phyloP scores from a whole-genome alignment of 2,113 vertebrate genomes.

The Rhinogobius similis region DNA sequence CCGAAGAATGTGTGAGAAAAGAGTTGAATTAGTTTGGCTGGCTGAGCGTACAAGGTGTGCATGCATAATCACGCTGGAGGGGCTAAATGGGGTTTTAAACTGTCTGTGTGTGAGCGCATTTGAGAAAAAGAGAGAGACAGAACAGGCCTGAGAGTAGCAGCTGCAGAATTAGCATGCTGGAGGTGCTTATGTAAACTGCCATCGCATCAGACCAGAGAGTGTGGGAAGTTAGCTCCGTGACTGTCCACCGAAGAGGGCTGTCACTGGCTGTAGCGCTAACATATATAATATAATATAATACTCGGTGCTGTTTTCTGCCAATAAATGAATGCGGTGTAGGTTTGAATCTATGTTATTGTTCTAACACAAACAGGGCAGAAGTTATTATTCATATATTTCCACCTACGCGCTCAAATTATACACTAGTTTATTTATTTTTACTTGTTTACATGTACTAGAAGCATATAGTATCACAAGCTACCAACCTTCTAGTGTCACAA shows the following conservation, averaged over 20 bases:
- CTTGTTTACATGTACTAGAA: no score
- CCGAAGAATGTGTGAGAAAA: conserved; percentile 40
- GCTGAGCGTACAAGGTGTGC: conserved; percentile 53
- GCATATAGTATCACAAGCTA: no score
- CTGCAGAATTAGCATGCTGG: conserved; percentile 76
- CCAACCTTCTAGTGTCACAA: no score
- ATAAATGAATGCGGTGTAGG: neutral
- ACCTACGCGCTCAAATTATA: no score
- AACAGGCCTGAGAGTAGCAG: conserved; percentile 49
- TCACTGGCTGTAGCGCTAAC: conserved; percentile 30
- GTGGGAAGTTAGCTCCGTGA: conserved; percentile 53
- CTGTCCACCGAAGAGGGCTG: conserved; percentile 43
- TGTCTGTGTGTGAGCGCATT: conserved; percentile 30
- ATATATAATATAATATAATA: no score
- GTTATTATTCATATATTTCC: no score
- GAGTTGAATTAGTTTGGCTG: conserved; percentile 45
- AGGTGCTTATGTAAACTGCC: conserved; percentile 71
- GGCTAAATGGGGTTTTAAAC: conserved; percentile 57
- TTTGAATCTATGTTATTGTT: neutral
- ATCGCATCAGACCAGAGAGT: conserved; percentile 57
- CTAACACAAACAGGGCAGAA: neutral
- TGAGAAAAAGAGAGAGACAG: neutral
- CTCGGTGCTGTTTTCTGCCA: no score
- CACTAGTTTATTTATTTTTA: no score
- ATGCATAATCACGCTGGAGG: conserved; percentile 65